phyloP scores from a whole-genome alignment of 2,888 invertebrate species.

The Machimus atricapillus region DNA sequence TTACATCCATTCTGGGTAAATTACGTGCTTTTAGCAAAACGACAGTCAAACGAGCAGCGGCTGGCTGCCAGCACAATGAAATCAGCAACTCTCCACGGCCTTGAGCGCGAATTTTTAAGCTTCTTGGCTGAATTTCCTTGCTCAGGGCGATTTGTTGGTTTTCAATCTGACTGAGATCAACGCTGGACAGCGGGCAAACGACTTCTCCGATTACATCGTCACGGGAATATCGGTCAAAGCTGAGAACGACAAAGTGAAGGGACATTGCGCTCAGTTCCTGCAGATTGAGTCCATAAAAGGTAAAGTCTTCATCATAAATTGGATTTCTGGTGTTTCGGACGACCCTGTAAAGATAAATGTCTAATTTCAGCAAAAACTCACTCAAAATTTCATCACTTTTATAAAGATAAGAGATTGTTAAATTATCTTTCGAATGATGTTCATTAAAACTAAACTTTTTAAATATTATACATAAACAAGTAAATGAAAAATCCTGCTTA shows the following conservation, averaged over 20 bases:
- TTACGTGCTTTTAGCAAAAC: slow-evolving; percentile 97
- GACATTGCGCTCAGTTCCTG: slow-evolving; percentile 89
- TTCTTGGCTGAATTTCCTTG: slow-evolving; percentile 91
- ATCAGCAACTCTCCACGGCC: slow-evolving; percentile 94
- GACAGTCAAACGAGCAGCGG: slow-evolving; percentile 92
- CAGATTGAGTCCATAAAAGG: slow-evolving; percentile 92
- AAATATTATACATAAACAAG: no score
- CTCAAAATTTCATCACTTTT: no score
- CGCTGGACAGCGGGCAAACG: slow-evolving; percentile 77
- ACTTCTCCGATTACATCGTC: slow-evolving; percentile 99
- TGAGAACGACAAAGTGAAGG: slow-evolving; percentile 90
- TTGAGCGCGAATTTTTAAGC: slow-evolving; percentile 91
- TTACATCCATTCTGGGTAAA: slow-evolving; percentile 97
- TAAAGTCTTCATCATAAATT: slow-evolving; percentile 98
- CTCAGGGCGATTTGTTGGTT: slow-evolving; percentile 82
- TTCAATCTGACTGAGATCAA: slow-evolving; percentile 73
- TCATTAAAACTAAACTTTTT: no score
- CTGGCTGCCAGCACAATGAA: slow-evolving; percentile 98
- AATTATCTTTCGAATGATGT: no score
- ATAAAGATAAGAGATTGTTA: no score
- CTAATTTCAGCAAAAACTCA: no score
- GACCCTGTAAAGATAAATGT: slow-evolving; percentile 67
- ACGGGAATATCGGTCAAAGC: slow-evolving; percentile 96
- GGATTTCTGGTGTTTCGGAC: slow-evolving; percentile 95
- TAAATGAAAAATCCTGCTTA: no score